phyloP scores from a whole-genome alignment of 2,797 vertebrate species.

The Sebastiscus tertius region DNA sequence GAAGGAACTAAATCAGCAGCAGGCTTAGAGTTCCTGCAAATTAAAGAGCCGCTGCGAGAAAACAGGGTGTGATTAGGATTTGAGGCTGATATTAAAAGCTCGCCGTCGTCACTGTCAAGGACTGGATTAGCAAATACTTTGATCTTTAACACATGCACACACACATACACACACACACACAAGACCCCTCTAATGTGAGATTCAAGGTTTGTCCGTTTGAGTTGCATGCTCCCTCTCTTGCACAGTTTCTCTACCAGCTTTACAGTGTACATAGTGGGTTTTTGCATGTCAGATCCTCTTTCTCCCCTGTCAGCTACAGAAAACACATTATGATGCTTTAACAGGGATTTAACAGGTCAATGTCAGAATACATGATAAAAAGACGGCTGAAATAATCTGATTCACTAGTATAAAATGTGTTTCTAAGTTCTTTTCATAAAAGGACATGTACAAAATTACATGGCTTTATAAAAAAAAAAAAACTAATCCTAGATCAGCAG shows the following conservation, averaged over 20 bases:
- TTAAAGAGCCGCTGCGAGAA: constrained; percentile 47
- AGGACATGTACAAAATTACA: constrained; percentile 51
- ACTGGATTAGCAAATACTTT: constrained; percentile 63
- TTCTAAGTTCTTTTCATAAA: constrained; percentile 37
- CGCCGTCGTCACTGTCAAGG: constrained; percentile 40
- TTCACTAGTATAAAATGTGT: constrained; percentile 44
- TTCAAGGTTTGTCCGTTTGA: constrained; percentile 54
- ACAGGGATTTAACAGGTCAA: neutral
- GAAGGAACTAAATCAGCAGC: constrained; percentile 38
- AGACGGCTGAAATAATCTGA: constrained; percentile 7
- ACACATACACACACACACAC: constrained; percentile 1
- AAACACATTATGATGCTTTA: constrained; percentile 15
- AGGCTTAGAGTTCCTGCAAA: constrained; percentile 47
- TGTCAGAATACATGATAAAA: constrained; percentile 6
- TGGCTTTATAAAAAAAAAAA: constrained; percentile 22
- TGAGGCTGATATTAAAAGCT: constrained; percentile 60
- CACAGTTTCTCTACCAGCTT: constrained; percentile 16
- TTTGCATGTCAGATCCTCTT: constrained; percentile 3
- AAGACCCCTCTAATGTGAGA: constrained; percentile 5
- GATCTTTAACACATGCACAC: constrained; percentile 22
- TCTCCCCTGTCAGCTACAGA: constrained; percentile 11
- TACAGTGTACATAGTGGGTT: constrained; percentile 4
- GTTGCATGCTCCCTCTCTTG: constrained; percentile 79
- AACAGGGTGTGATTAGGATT: constrained; percentile 39
- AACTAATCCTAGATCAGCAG: constrained; percentile 6